phyloP scores from a whole-genome alignment of 2,113 vertebrate species.

The Raja brachyura region DNA sequence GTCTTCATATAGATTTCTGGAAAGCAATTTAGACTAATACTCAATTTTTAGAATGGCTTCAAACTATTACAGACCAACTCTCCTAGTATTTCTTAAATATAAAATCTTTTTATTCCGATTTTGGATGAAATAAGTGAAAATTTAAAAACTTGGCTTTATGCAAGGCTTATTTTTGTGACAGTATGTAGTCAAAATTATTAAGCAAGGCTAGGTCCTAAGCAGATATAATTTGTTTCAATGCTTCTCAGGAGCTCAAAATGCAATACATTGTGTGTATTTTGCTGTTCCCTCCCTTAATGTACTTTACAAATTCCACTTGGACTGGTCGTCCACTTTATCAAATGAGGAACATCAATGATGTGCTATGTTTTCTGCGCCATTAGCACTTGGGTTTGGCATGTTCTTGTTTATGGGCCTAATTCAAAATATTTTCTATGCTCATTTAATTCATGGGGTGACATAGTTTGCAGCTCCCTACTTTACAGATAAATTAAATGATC shows the following conservation, averaged over 20 bases:
- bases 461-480: neutral
- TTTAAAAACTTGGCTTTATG: neutral
- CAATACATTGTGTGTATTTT: neutral
- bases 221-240: neutral
- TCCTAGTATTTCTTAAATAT: neutral
- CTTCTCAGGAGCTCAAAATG: neutral
- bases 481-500: neutral
- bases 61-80: neutral
- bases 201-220: neutral
- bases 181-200: neutral
- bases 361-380: neutral
- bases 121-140: neutral
- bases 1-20: neutral
- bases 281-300: neutral
- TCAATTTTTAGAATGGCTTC: neutral
- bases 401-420: neutral
- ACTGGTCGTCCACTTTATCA: neutral
- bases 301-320: neutral
- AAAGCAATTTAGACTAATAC: neutral
- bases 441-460: neutral
- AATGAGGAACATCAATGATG: neutral
- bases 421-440: neutral
- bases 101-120: neutral
- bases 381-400: neutral
- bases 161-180: neutral